phyloP scores from a whole-genome alignment of 2,888 invertebrate species.

The Agrilus cyanescens region DNA sequence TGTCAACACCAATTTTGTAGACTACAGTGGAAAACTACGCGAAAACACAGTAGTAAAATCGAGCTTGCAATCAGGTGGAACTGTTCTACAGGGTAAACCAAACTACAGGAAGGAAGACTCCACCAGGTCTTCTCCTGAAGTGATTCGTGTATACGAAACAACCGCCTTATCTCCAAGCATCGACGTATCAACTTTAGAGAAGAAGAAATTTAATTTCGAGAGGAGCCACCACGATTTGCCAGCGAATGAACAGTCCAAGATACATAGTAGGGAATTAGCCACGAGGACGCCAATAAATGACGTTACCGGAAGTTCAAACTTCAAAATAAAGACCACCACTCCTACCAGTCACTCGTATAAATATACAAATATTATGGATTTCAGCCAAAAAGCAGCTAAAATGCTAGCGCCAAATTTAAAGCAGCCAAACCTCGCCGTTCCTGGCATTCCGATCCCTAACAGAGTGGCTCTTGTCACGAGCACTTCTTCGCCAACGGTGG shows the following conservation, averaged over 20 bases:
- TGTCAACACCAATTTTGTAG: constrained; percentile 19
- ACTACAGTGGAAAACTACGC: constrained; percentile 29
- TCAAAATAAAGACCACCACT: constrained; percentile 8
- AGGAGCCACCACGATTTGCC: background rate
- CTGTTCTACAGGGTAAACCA: constrained; percentile 38
- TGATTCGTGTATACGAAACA: constrained; percentile 30
- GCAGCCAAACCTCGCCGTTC: constrained; percentile 28
- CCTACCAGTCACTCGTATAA: constrained; percentile 18
- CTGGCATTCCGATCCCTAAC: constrained; percentile 23
- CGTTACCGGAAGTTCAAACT: constrained; percentile 6
- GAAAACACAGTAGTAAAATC: constrained; percentile 63
- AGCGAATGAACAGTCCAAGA: background rate
- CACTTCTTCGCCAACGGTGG: constrained; percentile 9
- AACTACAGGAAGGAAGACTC: constrained; percentile 21
- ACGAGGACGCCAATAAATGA: constrained; percentile 6
- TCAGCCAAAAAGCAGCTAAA: constrained; percentile 35
- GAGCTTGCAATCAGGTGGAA: constrained; percentile 72
- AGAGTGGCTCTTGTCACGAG: constrained; percentile 14
- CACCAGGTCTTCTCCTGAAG: constrained; percentile 22
- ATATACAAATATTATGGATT: constrained; percentile 32
- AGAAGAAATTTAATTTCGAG: constrained; percentile 16
- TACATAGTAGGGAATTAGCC: background rate
- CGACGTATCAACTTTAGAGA: constrained; percentile 22
- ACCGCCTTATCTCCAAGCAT: constrained; percentile 26
- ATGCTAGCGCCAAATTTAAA: constrained; percentile 34